phyloP scores from a whole-genome alignment of 2,888 invertebrate genomes.

The Polia nebulosa region DNA sequence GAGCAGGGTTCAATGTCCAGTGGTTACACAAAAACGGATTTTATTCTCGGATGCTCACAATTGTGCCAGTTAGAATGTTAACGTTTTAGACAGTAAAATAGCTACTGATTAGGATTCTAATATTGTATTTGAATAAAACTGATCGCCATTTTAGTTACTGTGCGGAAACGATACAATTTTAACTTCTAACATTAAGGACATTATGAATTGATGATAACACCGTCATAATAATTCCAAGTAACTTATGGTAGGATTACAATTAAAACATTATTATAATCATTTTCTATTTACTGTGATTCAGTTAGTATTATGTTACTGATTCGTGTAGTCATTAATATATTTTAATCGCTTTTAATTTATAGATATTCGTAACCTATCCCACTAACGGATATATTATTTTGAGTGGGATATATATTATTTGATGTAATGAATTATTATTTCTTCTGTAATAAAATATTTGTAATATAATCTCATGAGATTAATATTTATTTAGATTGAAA shows the following conservation, averaged over 20 bases:
- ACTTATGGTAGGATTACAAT: conserved; percentile 68
- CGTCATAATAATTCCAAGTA: conserved; percentile 81
- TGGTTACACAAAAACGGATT: conserved; percentile 73
- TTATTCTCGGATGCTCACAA: conserved; percentile 86
- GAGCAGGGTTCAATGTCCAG: conserved; percentile 86
- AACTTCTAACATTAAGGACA: conserved; percentile 67
- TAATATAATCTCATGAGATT: conserved; percentile 52
- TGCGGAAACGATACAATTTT: conserved; percentile 62
- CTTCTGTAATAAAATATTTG: conserved; percentile 46
- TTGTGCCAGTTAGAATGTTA: conserved; percentile 88
- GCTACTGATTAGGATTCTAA: conserved; percentile 80
- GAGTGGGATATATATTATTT: conserved; percentile 66
- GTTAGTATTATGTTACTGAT: conserved; percentile 82
- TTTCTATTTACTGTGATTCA: conserved; percentile 87
- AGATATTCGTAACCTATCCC: conserved; percentile 55
- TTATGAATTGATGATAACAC: conserved; percentile 69
- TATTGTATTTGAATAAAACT: conserved; percentile 72
- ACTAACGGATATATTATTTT: conserved; percentile 64
- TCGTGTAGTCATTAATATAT: conserved; percentile 75
- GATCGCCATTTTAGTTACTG: conserved; percentile 75
- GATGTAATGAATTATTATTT: conserved; percentile 60
- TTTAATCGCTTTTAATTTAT: conserved; percentile 73
- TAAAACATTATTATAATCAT: conserved; percentile 73
- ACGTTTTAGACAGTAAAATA: conserved; percentile 82
- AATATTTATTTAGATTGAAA: conserved; percentile 47